Base-by-base conservation (phyloP, 2,888 invertebrate species). In the Chloroclysta siterata region DNA sequence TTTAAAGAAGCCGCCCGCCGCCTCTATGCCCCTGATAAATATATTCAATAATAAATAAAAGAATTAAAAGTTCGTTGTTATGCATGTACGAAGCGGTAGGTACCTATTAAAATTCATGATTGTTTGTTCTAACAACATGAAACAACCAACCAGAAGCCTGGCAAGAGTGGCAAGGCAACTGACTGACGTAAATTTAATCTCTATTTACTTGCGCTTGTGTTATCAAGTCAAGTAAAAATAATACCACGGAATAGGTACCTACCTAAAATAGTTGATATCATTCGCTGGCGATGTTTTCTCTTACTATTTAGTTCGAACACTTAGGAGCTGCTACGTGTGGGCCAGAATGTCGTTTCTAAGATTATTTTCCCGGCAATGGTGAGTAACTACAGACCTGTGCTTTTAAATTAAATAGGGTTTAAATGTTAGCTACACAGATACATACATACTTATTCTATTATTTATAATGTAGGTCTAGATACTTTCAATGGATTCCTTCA, bases 261-360 rank as follows among this genome's bases (percentile, higher is more conserved):
- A n/a, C 33, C 1, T 33, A 33, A 22, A 10, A 22, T n/a, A n/a
- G 76, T 44, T 44, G 44, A 14, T 44, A 15, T 44, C 14, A 15
- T 44, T 33, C 6, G 8, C 33, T 7, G 33, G 33, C 33, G 33
- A 6, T 33, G 33, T 33, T 33, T 33, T 33, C 33, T 33, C 6
- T 6, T 33, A 33, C 7, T 33, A 33, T 8, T 8, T 33, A 33
- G 8, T 8, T 8, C 1, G 7, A 8, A 33, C 33, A 39, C 8
- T 39, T 33, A 33, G 3, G 33, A 33, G 6, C 33, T 55, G 15
- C 53, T 28, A 57, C 41, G 60, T 42, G 42, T 60, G 47, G 14
- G 54, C 64, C 66, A 82, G 55, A 64, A 90, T 90, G 90, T 85
- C 84, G 64, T 86, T 85, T 74, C 73, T 89, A 69, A 81, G 79